These are phyloP conservation scores for Nesidiocoris tenuis DNA, from an alignment of 2,888 invertebrate species.

Conservation along the genomic window DNA sequence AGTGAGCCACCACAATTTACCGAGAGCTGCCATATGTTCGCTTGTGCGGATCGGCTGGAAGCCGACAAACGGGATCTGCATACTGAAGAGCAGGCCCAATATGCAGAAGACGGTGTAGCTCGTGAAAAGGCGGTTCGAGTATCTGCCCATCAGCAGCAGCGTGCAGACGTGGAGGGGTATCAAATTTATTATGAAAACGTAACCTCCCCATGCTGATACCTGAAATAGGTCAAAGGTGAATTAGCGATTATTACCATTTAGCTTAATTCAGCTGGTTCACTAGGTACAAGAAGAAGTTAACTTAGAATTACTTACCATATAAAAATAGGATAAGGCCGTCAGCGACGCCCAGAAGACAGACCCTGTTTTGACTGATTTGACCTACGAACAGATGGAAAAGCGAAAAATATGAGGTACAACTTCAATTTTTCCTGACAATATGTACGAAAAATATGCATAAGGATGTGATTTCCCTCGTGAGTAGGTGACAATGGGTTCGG, in stretches of 20 bases:
- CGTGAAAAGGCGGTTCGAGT: constrained; percentile 85
- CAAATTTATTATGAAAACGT: constrained; percentile 98
- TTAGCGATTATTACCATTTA: neutral
- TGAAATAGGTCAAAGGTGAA: constrained; percentile 54
- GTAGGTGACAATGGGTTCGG: too few relatives aligned
- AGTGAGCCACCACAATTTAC: too few relatives aligned
- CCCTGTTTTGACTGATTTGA: constrained; percentile 93
- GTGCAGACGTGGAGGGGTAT: constrained; percentile 97
- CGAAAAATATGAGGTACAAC: too few relatives aligned
- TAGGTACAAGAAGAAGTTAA: too few relatives aligned
- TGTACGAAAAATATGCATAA: too few relatives aligned
- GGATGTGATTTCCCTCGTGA: too few relatives aligned
- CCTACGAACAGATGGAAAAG: constrained; percentile 54
- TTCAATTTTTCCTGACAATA: too few relatives aligned
- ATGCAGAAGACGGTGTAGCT: constrained; percentile 98
- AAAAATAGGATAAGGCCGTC: constrained; percentile 95
- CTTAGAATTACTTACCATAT: constrained; percentile 80
- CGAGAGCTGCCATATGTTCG: constrained; percentile 98
- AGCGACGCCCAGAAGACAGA: constrained; percentile 95
- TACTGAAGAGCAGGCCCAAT: constrained; percentile 88
- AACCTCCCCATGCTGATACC: constrained; percentile 99
- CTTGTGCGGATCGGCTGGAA: constrained; percentile 98
- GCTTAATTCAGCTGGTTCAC: too few relatives aligned
- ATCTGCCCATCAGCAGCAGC: constrained; percentile 91
- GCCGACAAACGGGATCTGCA: constrained; percentile 96